Percentiles rank a stretch among this genome's conserved stretches.
Conservation (phyloP, 2,113 vertebrate species). For the Barbus barbus region DNA sequence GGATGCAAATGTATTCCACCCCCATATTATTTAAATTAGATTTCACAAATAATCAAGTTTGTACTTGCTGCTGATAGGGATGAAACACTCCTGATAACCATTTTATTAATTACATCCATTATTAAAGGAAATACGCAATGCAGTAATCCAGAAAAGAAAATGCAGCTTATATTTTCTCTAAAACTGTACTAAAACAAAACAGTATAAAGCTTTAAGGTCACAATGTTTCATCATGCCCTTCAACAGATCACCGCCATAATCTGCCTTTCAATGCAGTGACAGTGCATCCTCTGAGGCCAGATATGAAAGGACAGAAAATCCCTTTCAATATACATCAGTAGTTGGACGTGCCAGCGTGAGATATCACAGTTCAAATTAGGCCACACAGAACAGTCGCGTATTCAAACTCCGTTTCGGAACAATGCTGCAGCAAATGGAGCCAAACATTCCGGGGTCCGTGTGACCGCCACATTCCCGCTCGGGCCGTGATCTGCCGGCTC, state of each 20-base stretch:
- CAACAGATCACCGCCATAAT: background rate
- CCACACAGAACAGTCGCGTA: slow-evolving; percentile 10
- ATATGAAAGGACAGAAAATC: slow-evolving; percentile 24
- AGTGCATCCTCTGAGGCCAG: slow-evolving; percentile 35
- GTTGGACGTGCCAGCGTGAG: background rate
- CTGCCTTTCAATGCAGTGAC: slow-evolving; percentile 5
- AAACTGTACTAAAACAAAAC: background rate
- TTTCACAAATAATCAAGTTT: background rate
- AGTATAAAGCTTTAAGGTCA: background rate
- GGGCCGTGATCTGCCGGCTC: background rate
- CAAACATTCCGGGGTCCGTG: background rate
- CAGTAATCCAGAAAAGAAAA: background rate
- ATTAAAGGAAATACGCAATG: background rate
- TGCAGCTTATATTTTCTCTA: background rate
- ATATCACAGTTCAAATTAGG: slow-evolving; percentile 27
- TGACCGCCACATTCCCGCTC: background rate
- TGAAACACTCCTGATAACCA: background rate
- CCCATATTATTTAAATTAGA: background rate
- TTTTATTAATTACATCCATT: background rate
- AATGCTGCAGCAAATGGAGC: background rate
- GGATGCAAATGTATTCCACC: background rate
- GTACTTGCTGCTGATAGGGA: background rate
- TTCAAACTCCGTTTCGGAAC: slow-evolving; percentile 26
- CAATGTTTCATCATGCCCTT: slow-evolving; percentile 1
- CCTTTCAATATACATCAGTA: slow-evolving; percentile 18